Base-by-base conservation (phyloP, 2,797 vertebrate genomes). In the Sciurus carolinensis region DNA sequence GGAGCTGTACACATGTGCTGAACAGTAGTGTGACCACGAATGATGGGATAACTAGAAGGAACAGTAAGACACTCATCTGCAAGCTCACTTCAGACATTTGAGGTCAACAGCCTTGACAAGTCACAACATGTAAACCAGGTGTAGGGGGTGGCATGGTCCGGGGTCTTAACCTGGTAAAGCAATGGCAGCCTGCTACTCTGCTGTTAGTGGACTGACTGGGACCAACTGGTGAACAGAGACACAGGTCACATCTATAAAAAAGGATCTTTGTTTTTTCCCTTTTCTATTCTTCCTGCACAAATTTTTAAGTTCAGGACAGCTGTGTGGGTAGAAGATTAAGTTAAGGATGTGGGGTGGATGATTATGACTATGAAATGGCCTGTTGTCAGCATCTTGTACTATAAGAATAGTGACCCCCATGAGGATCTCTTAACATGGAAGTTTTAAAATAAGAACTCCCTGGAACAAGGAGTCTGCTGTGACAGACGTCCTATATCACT, bases 241-340 rank as follows among this genome's bases (percentile, higher is more conserved):
- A 54, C 2, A n/a, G 66, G 28, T 59, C 50, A 18, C 82, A 30
- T 36, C 72, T n/a, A 64, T 11, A 57, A 69, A 71, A 62, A 54
- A 28, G 36, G 0, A 14, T 57, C 20, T 57, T 39, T 57, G 4
- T 30, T 79, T 93, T 67, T 18, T 72, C 62, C 62, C 75, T 82
- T 95, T 80, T 64, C 36, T 47, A 5, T 71, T 93, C 77, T 83
- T 89, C 72, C 80, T 66, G 20, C 50, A 44, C 42, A 52, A 39
- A 62, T n/a, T n/a, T 90, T 64, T 66, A 92, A 52, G 83, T 47
- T 91, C 42, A 62, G 0, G n/a, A 33, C 83, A 59, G 71, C 88
- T 80, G 66, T 76, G 81, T 91, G 73, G 79, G 80, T 44, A 79
- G 69, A 47, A 50, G 47, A 87, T 28, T 95, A 86, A 89, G 80